These are phyloP conservation scores for Lineus longissimus DNA, from an alignment of 1,140 invertebrate species.

Conservation along the genomic window DNA sequence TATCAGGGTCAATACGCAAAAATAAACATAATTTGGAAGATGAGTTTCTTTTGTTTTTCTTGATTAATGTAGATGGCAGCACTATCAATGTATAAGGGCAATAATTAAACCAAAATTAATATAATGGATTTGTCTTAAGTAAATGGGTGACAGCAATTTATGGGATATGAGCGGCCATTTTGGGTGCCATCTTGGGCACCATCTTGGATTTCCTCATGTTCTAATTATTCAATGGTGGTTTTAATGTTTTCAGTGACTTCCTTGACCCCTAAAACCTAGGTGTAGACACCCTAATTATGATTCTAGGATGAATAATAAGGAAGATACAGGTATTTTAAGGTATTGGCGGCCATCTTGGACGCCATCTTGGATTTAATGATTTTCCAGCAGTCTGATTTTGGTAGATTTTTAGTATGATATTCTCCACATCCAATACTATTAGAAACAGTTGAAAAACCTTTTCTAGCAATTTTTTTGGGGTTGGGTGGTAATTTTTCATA, in stretches of 20 bases:
- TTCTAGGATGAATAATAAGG: background rate
- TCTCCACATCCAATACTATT: background rate
- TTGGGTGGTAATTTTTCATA: background rate
- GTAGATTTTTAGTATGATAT: conserved; percentile 5
- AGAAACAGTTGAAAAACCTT: conserved; percentile 4
- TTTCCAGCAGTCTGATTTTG: conserved; percentile 4
- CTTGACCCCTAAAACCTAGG: conserved; percentile 1
- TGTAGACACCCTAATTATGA: background rate
- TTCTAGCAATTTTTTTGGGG: background rate
- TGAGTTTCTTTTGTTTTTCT: background rate
- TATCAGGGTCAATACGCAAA: background rate
- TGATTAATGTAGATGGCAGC: background rate
- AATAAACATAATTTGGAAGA: background rate
- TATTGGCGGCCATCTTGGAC: background rate
- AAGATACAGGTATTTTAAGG: background rate
- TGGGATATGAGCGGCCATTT: background rate
- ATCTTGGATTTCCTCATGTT: background rate
- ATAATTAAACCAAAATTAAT: background rate
- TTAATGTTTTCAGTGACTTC: background rate
- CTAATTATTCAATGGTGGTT: background rate
- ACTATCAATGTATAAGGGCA: background rate
- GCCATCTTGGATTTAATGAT: background rate
- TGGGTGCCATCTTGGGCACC: background rate
- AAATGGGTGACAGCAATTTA: background rate
- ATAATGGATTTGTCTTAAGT: background rate